These are phyloP conservation scores for Dione vanillae DNA, from an alignment of 2,888 invertebrate species.

Conservation along the genomic window DNA sequence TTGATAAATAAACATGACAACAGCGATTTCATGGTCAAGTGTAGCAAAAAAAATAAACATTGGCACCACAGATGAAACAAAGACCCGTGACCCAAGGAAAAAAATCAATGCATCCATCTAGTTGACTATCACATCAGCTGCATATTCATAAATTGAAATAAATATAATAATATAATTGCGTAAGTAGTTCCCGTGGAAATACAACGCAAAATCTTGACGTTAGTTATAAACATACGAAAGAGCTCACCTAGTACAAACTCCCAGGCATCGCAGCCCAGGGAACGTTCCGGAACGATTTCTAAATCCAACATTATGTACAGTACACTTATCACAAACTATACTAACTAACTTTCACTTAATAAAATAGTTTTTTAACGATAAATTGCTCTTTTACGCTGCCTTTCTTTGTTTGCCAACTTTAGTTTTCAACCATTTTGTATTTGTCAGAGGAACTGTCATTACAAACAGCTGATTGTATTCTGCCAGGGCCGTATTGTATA, in stretches of 20 bases:
- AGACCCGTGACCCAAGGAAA: slow-evolving; percentile 69
- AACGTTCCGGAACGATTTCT: slow-evolving; percentile 97
- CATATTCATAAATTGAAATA: slow-evolving; percentile 23
- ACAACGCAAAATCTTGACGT: slow-evolving; percentile 83
- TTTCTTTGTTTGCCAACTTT: slow-evolving; percentile 85
- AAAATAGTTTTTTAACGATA: slow-evolving; percentile 69
- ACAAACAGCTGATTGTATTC: slow-evolving; percentile 85
- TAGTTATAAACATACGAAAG: slow-evolving; percentile 72
- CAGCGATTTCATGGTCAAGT: slow-evolving; percentile 80
- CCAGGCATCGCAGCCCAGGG: slow-evolving; percentile 98
- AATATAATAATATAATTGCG: slow-evolving; percentile 61
- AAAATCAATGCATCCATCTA: slow-evolving; percentile 70
- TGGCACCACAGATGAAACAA: slow-evolving; percentile 66
- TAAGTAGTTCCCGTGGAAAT: slow-evolving; percentile 74
- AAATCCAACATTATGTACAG: slow-evolving; percentile 94
- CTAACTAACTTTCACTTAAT: slow-evolving; percentile 77
- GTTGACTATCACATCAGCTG: slow-evolving; percentile 22
- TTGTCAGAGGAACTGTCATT: slow-evolving; percentile 85
- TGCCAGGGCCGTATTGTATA: slow-evolving; percentile 65
- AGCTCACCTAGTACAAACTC: slow-evolving; percentile 97
- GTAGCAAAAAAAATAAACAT: slow-evolving; percentile 74
- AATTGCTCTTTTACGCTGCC: slow-evolving; percentile 79
- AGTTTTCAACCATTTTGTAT: slow-evolving; percentile 85
- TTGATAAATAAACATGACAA: slow-evolving; percentile 62
- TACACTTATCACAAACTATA: slow-evolving; percentile 93